Conservation (phyloP, 2,797 vertebrate species). For the Sphenodon punctatus region DNA sequence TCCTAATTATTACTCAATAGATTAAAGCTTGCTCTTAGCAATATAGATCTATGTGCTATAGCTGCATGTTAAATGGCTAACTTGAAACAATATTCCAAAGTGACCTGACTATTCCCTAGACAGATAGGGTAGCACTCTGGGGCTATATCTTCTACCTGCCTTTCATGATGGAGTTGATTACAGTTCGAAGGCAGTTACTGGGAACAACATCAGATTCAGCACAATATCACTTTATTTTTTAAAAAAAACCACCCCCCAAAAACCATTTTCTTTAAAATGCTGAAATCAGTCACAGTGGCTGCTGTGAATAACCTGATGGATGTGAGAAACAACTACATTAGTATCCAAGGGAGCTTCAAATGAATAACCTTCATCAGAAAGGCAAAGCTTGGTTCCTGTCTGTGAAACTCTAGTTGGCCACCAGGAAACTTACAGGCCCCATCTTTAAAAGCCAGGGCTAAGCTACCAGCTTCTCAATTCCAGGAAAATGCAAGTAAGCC, state of each 20-base stretch:
- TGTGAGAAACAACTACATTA: not conserved
- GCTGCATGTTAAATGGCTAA: not conserved
- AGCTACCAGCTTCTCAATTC: not conserved
- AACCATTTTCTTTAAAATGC: too few relatives aligned
- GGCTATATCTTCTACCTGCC: not conserved
- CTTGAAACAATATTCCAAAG: conserved; percentile 33
- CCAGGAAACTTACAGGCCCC: not conserved
- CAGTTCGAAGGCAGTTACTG: conserved; percentile 9
- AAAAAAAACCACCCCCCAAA: too few relatives aligned
- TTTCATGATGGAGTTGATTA: conserved; percentile 23
- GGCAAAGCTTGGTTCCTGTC: not conserved
- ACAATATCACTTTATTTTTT: too few relatives aligned
- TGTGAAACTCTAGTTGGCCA: not conserved
- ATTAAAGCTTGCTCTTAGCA: conserved; percentile 19
- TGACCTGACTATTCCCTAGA: not conserved
- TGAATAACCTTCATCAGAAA: not conserved
- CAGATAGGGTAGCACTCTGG: conserved; percentile 31
- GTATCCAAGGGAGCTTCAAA: not conserved
- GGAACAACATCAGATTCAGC: conserved; percentile 2
- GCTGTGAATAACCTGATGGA: too few relatives aligned
- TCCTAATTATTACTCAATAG: not conserved
- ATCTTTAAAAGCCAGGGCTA: too few relatives aligned
- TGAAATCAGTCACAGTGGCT: not conserved
- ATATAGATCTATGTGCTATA: not conserved
- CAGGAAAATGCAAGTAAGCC: not conserved